Conservation (phyloP, 2,888 invertebrate genomes). For the Muscina levida region DNA sequence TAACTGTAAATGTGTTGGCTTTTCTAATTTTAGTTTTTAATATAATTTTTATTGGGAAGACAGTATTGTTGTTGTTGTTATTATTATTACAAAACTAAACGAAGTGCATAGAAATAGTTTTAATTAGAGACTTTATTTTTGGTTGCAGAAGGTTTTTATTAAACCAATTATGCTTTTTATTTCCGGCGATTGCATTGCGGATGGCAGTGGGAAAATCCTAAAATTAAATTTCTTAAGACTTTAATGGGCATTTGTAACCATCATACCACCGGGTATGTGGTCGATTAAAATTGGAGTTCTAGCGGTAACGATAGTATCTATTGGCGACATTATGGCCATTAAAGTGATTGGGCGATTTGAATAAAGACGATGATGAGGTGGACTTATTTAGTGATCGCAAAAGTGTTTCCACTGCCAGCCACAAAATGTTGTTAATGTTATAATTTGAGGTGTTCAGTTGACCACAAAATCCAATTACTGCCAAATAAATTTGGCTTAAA, state of each 20-base stretch:
- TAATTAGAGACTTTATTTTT: conserved; percentile 43
- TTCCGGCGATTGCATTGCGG: conserved; percentile 48
- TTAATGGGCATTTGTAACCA: neutral
- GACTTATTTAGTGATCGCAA: conserved; percentile 10
- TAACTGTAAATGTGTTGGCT: conserved; percentile 1
- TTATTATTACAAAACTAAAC: conserved; percentile 28
- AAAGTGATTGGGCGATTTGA: neutral
- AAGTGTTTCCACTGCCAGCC: neutral
- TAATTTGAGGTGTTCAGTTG: neutral
- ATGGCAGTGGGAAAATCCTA: conserved; percentile 57
- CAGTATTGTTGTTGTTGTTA: conserved; percentile 18
- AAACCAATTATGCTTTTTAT: conserved; percentile 49
- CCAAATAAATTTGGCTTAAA: neutral
- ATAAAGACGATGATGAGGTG: neutral
- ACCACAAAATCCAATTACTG: conserved; percentile 9
- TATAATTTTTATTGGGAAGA: conserved; percentile 46
- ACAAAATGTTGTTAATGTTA: conserved; percentile 25
- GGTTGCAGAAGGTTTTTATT: conserved; percentile 43
- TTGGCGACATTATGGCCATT: neutral
- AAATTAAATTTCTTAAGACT: conserved; percentile 2
- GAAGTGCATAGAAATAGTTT: conserved; percentile 60
- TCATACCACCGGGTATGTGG: conserved; percentile 4
- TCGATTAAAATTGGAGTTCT: conserved; percentile 26
- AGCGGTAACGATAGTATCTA: neutral
- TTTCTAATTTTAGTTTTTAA: conserved; percentile 49